Evolutionary conservation across 2,797 vertebrate species (phyloP).

Genomic region (Lutjanus campechanus): DNA sequence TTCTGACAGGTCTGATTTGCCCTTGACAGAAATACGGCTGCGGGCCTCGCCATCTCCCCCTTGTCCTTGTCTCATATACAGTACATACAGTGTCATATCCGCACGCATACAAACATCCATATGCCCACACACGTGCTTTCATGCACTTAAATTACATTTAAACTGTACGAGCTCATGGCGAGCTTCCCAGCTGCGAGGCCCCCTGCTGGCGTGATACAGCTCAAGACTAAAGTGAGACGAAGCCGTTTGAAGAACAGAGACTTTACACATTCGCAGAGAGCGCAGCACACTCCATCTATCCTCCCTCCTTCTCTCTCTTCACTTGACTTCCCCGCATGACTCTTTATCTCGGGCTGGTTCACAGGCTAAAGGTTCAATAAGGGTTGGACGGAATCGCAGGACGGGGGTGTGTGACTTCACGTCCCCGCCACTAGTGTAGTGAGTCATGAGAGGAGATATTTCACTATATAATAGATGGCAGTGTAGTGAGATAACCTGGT

Average conservation of each 20-base stretch:
- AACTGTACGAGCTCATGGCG: constrained; percentile 48
- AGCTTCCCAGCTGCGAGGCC: constrained; percentile 62
- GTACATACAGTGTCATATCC: constrained; percentile 36
- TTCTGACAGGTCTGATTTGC: constrained; percentile 85
- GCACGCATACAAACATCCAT: constrained; percentile 18
- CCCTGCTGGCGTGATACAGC: constrained; percentile 67
- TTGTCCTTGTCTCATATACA: constrained; percentile 69
- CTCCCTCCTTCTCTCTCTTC: constrained; percentile 47
- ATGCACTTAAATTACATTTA: constrained; percentile 68
- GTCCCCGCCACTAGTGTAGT: constrained; percentile 39
- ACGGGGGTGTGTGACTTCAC: constrained; percentile 35
- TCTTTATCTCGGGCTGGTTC: constrained; percentile 65
- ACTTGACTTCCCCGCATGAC: constrained; percentile 59
- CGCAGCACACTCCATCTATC: constrained; percentile 35
- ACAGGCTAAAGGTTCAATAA: constrained; percentile 61
- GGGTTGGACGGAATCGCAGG: constrained; percentile 50
- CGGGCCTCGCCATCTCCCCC: constrained; percentile 60
- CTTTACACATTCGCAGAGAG: constrained; percentile 54
- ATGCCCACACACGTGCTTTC: constrained; percentile 50
- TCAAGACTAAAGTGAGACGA: constrained; percentile 60
- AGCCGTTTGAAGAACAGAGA: constrained; percentile 64
- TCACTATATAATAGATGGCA: constrained; percentile 69
- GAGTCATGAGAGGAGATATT: constrained; percentile 68
- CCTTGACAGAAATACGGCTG: constrained; percentile 82
- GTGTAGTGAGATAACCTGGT: constrained; percentile 75